Evolutionary conservation across 2,113 vertebrate species (phyloP), one percentile per base, ranked within the genome.

Genomic region (Dascyllus trimaculatus): DNA sequence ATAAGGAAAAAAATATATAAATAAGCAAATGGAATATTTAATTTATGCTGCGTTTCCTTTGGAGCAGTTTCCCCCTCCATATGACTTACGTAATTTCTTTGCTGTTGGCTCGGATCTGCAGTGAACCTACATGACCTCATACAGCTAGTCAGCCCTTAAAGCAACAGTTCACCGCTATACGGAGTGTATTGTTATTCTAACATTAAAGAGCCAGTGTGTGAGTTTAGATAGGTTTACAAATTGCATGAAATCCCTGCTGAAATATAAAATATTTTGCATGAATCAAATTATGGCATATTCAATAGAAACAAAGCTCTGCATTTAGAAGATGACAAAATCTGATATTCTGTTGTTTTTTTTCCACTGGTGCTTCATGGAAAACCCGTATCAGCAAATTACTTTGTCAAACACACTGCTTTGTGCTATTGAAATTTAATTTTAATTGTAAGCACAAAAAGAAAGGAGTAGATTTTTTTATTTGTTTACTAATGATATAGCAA

Each of bases 271-370:
- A 49, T 1, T 38, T 14, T 60, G 25, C 5, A 56, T 46, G 25
- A 61, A 48, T 77, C 5, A 59, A 63, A 4, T 15, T 35, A 24
- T 7, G 59, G 6, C 1, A 29, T 18, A 17, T 29, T 19, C 17
- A 64, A 72, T 49, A 1, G 53, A 48, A 82, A 45, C 4, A 38
- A 14, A 51, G 35, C 58, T 63, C 45, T 4, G 22, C 1, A 1
- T 68, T 48, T 58, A 54, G 45, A 26, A 51, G 52, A 52, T 32
- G 15, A 66, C 43, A 45, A 2, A n/a, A 25, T 59, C 10, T 21
- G 21, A 62, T 26, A 67, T 68, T 68, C n/a, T n/a, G n/a, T n/a
- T n/a, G n/a, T n/a, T n/a, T n/a, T 32, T 52, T 46, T 51, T 72
- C 0, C 18, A 49, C 11, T 58, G 48, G 4, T 46, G 46, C 43